Percentiles rank a stretch among this genome's conserved stretches.
Conservation (phyloP, 2,888 invertebrate species). For the Cylindroiulus punctatus region DNA sequence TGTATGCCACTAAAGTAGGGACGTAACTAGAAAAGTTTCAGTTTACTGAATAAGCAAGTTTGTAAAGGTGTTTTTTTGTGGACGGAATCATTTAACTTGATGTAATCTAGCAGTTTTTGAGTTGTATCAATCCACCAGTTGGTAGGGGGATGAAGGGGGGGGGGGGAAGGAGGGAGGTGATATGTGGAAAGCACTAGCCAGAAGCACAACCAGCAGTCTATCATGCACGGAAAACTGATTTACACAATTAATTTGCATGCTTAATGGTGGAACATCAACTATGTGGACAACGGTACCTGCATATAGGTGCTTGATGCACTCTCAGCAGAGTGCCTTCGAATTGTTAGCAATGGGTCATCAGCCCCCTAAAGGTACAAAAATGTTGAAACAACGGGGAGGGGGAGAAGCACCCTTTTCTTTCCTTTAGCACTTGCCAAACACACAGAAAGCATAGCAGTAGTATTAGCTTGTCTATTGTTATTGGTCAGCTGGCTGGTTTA, state of each 20-base stretch:
- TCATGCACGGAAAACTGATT: slow-evolving; percentile 31
- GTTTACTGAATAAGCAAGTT: no score
- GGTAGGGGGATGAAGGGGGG: no score
- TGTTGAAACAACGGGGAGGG: slow-evolving; percentile 52
- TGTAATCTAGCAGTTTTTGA: no score
- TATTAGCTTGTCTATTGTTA: background rate
- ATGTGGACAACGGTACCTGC: slow-evolving; percentile 54
- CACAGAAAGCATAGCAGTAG: slow-evolving; percentile 37
- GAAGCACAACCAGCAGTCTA: background rate
- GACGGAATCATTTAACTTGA: no score
- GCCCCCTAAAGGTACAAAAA: slow-evolving; percentile 56
- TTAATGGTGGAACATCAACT: slow-evolving; percentile 44
- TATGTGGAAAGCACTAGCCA: background rate
- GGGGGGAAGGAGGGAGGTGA: no score
- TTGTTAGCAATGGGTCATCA: slow-evolving; percentile 57
- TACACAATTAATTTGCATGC: slow-evolving; percentile 49
- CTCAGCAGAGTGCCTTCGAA: slow-evolving; percentile 57
- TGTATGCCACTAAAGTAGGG: no score
- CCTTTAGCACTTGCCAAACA: slow-evolving; percentile 48
- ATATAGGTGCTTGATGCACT: slow-evolving; percentile 56
- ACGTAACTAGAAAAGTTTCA: no score
- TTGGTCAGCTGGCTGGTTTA: background rate
- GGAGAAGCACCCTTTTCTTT: slow-evolving; percentile 44
- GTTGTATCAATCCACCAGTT: no score
- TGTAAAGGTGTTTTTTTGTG: no score